A percentile compares a stretch with the other conserved stretches of the same genome.
These are phyloP conservation scores for Gonatopus flavifemur DNA, from an alignment of 1,140 invertebrate species.

Conservation along the genomic window DNA sequence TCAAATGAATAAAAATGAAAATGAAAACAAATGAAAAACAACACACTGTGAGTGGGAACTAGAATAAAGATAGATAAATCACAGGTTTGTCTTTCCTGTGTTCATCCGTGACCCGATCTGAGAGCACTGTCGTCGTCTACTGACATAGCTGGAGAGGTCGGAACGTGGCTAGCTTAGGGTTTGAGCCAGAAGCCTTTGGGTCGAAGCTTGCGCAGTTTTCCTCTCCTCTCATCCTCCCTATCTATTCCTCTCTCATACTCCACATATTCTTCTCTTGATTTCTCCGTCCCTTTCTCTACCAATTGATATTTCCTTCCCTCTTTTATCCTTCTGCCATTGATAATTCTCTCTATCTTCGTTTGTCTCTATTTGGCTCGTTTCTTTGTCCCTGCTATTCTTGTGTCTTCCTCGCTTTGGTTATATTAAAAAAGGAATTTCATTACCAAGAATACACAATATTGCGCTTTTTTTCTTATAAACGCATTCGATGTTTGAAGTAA, in stretches of 20 bases:
- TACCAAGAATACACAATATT: too few relatives aligned
- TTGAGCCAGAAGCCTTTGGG: slow-evolving; percentile 38
- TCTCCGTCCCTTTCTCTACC: neutral
- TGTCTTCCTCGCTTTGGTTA: neutral
- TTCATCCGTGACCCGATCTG: slow-evolving; percentile 11
- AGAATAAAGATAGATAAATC: too few relatives aligned
- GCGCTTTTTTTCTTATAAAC: too few relatives aligned
- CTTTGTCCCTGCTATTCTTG: neutral
- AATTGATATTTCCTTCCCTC: neutral
- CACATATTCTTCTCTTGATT: neutral
- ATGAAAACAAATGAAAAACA: too few relatives aligned
- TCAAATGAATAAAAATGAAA: too few relatives aligned
- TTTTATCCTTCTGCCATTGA: neutral
- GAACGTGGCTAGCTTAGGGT: slow-evolving; percentile 25
- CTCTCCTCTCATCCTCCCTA: slow-evolving; percentile 29
- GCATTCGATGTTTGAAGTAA: too few relatives aligned
- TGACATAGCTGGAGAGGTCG: slow-evolving; percentile 16
- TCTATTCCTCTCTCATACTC: too few relatives aligned
- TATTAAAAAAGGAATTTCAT: too few relatives aligned
- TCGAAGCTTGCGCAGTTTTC: slow-evolving; percentile 54
- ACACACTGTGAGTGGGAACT: too few relatives aligned
- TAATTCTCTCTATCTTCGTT: neutral
- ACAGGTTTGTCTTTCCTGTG: too few relatives aligned
- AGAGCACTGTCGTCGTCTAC: slow-evolving; percentile 24
- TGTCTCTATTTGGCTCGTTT: neutral